Percentiles rank a stretch among this genome's conserved stretches.
Evolutionary conservation across 30 jellyfish, hydroid and myxozoan species (phyloP).

Genomic region (Morbakka virulenta): DNA sequence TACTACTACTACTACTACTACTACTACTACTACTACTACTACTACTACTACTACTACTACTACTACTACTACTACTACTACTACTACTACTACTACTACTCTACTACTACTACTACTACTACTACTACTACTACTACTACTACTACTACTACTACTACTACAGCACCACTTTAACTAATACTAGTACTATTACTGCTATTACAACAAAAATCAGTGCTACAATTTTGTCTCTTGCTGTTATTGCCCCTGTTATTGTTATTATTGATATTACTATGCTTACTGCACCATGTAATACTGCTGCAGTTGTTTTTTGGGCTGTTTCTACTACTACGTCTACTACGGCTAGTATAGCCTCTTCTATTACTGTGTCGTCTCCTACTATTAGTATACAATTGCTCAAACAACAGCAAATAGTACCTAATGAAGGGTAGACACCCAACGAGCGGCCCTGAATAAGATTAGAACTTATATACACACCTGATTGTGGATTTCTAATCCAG

Average conservation of each 20-base stretch:
- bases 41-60: background rate
- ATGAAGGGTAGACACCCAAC: too few relatives aligned
- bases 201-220: background rate
- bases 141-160: background rate
- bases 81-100: constrained; percentile 1
- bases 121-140: background rate
- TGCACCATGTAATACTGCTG: background rate
- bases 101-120: too few relatives aligned
- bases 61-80: background rate
- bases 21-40: background rate
- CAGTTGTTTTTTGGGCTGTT: background rate
- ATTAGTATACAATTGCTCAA: too few relatives aligned
- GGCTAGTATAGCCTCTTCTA: background rate
- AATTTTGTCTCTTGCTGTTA: background rate
- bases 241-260: background rate
- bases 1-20: background rate
- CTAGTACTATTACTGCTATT: background rate
- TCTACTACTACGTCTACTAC: background rate
- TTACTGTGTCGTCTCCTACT: background rate
- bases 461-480: too few relatives aligned
- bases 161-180: background rate
- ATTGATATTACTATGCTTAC: background rate
- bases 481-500: too few relatives aligned
- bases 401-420: too few relatives aligned
- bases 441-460: too few relatives aligned